phyloP scores from a whole-genome alignment of 2,888 invertebrate genomes.

The Arenicola marina region DNA sequence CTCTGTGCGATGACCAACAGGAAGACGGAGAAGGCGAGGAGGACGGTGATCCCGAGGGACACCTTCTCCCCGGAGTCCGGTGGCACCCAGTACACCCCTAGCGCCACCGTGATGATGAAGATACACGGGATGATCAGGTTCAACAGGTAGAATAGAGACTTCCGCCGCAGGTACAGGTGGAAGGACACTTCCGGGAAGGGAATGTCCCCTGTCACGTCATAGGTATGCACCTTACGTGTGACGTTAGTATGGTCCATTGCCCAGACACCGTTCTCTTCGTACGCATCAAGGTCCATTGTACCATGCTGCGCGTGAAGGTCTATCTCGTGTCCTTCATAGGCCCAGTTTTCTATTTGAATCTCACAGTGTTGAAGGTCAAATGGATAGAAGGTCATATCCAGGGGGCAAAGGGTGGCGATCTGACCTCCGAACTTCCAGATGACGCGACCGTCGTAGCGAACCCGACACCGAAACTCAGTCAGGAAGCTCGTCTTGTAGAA shows the following conservation, averaged over 20 bases:
- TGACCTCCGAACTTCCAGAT: conserved; percentile 14
- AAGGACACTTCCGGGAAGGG: background rate
- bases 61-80: conserved; percentile 12
- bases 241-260: background rate
- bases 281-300: background rate
- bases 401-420: conserved; percentile 2
- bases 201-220: background rate
- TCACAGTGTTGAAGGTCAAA: conserved; percentile 15
- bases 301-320: background rate
- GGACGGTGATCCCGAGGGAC: conserved; percentile 10
- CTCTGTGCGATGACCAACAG: conserved; percentile 1
- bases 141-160: conserved; percentile 9
- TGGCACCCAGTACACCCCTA: conserved; percentile 8
- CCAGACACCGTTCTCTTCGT: background rate
- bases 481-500: conserved; percentile 7
- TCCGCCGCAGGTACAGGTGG: background rate
- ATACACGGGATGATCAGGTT: conserved; percentile 5
- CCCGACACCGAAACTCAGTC: conserved; percentile 13
- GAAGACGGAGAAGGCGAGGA: conserved; percentile 11
- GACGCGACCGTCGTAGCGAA: conserved; percentile 5
- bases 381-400: conserved; percentile 20
- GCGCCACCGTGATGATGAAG: background rate
- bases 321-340: conserved; percentile 9
- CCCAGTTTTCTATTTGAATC: conserved; percentile 12
- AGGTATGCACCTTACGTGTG: background rate